phyloP scores from a whole-genome alignment of 2,888 invertebrate species.

The Lysandra coridon region DNA sequence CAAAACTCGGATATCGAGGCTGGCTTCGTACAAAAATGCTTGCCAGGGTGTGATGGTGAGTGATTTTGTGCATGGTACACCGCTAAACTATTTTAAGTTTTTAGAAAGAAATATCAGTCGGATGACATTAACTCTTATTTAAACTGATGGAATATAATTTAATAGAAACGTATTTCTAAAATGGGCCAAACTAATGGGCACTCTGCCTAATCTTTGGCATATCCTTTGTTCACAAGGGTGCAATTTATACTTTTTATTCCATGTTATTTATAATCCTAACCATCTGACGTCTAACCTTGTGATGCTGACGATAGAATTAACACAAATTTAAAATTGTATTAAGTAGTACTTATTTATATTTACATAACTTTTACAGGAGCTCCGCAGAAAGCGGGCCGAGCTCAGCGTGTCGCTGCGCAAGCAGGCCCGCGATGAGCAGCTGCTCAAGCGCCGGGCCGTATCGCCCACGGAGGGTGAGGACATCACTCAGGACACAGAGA shows the following conservation, averaged over 20 bases:
- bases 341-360: too few relatives aligned
- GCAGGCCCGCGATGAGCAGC: slow-evolving; percentile 95
- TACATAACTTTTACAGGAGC: too few relatives aligned
- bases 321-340: slow-evolving; percentile 58
- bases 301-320: too few relatives aligned
- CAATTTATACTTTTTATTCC: not conserved
- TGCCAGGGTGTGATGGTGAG: slow-evolving; percentile 87
- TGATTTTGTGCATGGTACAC: slow-evolving; percentile 34
- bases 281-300: not conserved
- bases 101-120: too few relatives aligned
- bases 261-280: not conserved
- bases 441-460: slow-evolving; percentile 94
- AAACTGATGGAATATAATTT: too few relatives aligned
- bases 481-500: slow-evolving; percentile 53
- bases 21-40: slow-evolving; percentile 88
- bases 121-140: too few relatives aligned
- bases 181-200: too few relatives aligned
- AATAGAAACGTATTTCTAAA: too few relatives aligned
- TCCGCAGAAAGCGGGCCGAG: slow-evolving; percentile 82
- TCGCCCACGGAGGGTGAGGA: slow-evolving; percentile 77
- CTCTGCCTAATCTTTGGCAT: too few relatives aligned
- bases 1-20: slow-evolving; percentile 77
- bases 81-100: not conserved
- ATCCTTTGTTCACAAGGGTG: not conserved
- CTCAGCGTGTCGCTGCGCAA: slow-evolving; percentile 95